These are phyloP conservation scores for Leptoteleia sp. DNA, from an alignment of 1,140 invertebrate species.

Conservation along the genomic window DNA sequence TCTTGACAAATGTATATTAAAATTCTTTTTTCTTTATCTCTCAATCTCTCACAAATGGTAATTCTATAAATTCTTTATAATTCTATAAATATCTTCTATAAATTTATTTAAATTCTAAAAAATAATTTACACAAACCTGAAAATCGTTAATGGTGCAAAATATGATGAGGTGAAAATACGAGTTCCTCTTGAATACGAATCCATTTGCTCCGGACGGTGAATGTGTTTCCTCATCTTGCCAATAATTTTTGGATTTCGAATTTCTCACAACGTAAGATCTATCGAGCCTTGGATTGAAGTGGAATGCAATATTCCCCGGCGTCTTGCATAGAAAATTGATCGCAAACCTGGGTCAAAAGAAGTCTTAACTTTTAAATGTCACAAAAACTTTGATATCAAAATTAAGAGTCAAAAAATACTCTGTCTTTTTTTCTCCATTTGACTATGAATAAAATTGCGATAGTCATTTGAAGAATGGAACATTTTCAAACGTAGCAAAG, in stretches of 20 bases:
- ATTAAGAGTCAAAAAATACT: neutral
- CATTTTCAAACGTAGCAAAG: too few relatives aligned
- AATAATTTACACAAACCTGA: slow-evolving; percentile 69
- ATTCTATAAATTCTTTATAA: too few relatives aligned
- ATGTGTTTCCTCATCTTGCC: slow-evolving; percentile 87
- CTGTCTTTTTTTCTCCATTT: neutral
- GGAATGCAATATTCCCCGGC: slow-evolving; percentile 86
- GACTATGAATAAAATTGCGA: too few relatives aligned
- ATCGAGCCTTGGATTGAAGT: slow-evolving; percentile 89
- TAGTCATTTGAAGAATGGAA: too few relatives aligned
- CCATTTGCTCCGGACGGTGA: slow-evolving; percentile 76
- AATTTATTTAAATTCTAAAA: slow-evolving; percentile 6
- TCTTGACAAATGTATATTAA: too few relatives aligned
- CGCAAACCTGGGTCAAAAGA: slow-evolving; percentile 81
- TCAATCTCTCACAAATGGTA: too few relatives aligned
- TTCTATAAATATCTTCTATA: slow-evolving; percentile 12
- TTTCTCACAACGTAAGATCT: slow-evolving; percentile 90
- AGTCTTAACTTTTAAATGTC: neutral
- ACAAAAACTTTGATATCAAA: neutral
- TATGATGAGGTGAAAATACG: slow-evolving; percentile 76
- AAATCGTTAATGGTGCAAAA: slow-evolving; percentile 75
- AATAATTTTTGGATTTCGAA: slow-evolving; percentile 82
- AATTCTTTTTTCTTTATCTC: too few relatives aligned
- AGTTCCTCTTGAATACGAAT: slow-evolving; percentile 70
- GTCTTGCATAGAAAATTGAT: slow-evolving; percentile 83